phyloP scores from a whole-genome alignment of 2,113 vertebrate genomes.

The Danio rerio region DNA sequence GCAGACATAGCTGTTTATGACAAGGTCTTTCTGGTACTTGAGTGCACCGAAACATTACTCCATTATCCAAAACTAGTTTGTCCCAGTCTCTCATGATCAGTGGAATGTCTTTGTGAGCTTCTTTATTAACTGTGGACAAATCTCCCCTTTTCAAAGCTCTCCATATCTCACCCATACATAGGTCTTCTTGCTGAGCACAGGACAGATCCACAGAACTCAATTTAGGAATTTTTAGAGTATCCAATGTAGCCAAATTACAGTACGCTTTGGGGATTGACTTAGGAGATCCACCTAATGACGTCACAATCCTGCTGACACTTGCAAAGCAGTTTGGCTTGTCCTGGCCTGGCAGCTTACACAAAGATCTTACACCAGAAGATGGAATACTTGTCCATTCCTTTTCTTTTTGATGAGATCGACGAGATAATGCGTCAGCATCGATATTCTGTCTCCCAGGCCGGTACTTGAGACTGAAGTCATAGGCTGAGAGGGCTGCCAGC shows the following conservation, averaged over 20 bases:
- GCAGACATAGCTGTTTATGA: not conserved
- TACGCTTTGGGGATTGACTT: not conserved
- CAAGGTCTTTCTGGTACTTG: not conserved
- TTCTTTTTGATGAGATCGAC: constrained; percentile 38
- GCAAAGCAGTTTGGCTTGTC: not conserved
- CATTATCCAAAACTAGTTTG: no score
- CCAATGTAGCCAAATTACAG: not conserved
- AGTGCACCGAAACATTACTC: constrained; percentile 14
- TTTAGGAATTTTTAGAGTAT: not conserved
- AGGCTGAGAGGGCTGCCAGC: not conserved
- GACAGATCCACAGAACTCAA: not conserved
- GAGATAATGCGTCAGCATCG: not conserved
- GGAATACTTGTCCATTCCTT: not conserved
- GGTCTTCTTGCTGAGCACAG: not conserved
- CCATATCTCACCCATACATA: constrained; percentile 14
- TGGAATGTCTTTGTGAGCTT: not conserved
- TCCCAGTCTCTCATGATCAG: not conserved
- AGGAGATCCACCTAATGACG: not conserved
- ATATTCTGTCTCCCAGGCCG: constrained; percentile 5
- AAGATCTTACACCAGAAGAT: constrained; percentile 3
- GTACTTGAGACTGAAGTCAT: not conserved
- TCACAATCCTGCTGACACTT: not conserved
- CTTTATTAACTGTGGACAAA: not conserved
- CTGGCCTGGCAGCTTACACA: not conserved
- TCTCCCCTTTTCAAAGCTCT: not conserved